Conservation (phyloP, 2,113 vertebrate genomes). For the Ahaetulla prasina region DNA sequence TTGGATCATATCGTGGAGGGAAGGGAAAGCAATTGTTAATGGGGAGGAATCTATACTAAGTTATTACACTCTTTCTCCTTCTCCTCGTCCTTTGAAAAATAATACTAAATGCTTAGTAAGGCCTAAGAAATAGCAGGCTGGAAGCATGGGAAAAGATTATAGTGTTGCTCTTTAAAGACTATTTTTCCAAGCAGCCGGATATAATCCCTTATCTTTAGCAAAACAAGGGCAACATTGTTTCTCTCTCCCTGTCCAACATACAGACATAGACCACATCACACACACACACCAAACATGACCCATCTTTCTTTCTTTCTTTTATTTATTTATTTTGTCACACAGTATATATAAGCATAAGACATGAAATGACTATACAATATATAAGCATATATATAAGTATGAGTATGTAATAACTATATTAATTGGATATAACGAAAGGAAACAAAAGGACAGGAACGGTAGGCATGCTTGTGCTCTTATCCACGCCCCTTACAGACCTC, state of each 20-base stretch:
- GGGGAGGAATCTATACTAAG: background rate
- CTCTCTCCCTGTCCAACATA: background rate
- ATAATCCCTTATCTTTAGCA: background rate
- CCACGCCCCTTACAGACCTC: too few species aligned
- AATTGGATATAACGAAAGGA: too few species aligned
- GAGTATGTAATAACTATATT: too few species aligned
- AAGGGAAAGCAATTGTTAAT: background rate
- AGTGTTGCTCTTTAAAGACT: background rate
- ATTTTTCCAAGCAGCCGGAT: background rate
- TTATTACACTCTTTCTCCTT: background rate
- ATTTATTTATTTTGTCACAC: too few species aligned
- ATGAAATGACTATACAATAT: too few species aligned
- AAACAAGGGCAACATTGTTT: background rate
- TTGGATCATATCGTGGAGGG: background rate
- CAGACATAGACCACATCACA: background rate
- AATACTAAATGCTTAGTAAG: background rate
- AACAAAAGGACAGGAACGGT: too few species aligned
- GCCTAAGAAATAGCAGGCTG: background rate
- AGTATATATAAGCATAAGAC: too few species aligned
- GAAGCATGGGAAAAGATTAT: background rate
- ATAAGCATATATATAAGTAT: too few species aligned
- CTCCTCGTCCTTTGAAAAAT: background rate
- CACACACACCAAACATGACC: rapidly evolving
- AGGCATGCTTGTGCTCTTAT: too few species aligned
- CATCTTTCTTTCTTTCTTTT: too few species aligned